Evolutionary conservation across 2,797 vertebrate genomes (phyloP), one percentile per base, ranked within the genome.

Genomic region (Cephalopachus bancanus): DNA sequence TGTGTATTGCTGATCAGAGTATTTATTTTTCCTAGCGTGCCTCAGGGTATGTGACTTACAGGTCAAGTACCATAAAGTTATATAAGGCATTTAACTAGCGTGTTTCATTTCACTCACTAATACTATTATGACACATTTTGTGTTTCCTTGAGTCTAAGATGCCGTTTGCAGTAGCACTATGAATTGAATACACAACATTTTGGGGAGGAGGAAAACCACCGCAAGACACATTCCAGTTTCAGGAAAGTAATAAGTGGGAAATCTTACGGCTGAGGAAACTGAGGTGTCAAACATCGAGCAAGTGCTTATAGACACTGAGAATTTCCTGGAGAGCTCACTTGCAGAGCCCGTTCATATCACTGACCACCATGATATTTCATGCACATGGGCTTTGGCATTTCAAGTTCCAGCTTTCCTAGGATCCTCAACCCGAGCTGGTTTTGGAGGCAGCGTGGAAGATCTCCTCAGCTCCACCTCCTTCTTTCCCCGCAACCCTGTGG

Each of bases 1-100:
- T 83, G 44, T 64, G 15, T 62, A 55, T 88, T 22, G 12, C 57
- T 83, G 17, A 44, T 89, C 71, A 87, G 75, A 72, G 74, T 87
- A 78, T 78, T 95, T 80, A 53, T 62, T 89, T 97, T 96, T 91
- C 72, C 83, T 79, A 83, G 81, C 53, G 76, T 79, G 65, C 75
- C 55, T 94, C 83, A 37, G 89, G 83, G 49, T 59, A 33, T 69
- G 75, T 89, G 89, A 92, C n/a, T 51, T 76, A 57, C 1, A 78
- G 89, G 64, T 60, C 87, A 96, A 92, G 94, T 26, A 33, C 10
- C 71, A 89, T 69, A 57, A 5, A 59, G 67, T 74, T 74, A 83
- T 17, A 51, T 51, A 26, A 83, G 49, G 89, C 88, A 55, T 91
- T 91, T 91, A 93, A 64, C 81, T 64, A 87, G 87, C 60, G 67